Conservation (phyloP, 2,888 invertebrate species). For the Spilarctia lutea region DNA sequence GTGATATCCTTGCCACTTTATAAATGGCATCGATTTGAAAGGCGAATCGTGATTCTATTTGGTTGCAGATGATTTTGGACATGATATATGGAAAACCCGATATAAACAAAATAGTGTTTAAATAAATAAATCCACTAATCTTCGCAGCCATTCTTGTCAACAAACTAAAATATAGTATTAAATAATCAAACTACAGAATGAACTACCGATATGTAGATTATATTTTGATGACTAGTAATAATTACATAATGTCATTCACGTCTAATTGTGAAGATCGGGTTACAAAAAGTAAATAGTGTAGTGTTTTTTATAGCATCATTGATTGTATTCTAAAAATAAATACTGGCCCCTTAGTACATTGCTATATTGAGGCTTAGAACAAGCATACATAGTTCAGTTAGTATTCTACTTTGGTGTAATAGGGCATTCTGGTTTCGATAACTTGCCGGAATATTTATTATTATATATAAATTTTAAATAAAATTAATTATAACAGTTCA, state of each 20-base stretch:
- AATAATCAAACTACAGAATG: background rate
- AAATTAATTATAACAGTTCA: too few species aligned
- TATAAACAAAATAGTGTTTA: slow-evolving; percentile 27
- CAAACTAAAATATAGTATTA: background rate
- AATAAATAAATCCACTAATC: slow-evolving; percentile 6
- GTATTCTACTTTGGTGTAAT: background rate
- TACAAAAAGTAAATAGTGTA: slow-evolving; percentile 5
- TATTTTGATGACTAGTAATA: slow-evolving; percentile 6
- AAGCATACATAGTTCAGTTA: too few species aligned
- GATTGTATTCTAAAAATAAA: background rate
- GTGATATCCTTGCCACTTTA: slow-evolving; percentile 79
- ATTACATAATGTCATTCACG: slow-evolving; percentile 2
- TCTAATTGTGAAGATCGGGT: background rate
- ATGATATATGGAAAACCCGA: slow-evolving; percentile 70
- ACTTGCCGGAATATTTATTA: too few species aligned
- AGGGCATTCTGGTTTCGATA: background rate
- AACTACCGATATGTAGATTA: background rate
- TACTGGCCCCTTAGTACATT: background rate
- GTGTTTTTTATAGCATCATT: slow-evolving; percentile 3
- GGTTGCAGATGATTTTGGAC: slow-evolving; percentile 66
- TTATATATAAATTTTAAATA: too few species aligned
- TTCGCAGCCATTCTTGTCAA: background rate
- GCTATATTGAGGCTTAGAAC: background rate
- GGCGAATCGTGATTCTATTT: slow-evolving; percentile 80
- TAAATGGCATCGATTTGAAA: slow-evolving; percentile 82